Evolutionary conservation across 2,888 invertebrate species (phyloP).

Genomic region (Myopa tessellatipennis): DNA sequence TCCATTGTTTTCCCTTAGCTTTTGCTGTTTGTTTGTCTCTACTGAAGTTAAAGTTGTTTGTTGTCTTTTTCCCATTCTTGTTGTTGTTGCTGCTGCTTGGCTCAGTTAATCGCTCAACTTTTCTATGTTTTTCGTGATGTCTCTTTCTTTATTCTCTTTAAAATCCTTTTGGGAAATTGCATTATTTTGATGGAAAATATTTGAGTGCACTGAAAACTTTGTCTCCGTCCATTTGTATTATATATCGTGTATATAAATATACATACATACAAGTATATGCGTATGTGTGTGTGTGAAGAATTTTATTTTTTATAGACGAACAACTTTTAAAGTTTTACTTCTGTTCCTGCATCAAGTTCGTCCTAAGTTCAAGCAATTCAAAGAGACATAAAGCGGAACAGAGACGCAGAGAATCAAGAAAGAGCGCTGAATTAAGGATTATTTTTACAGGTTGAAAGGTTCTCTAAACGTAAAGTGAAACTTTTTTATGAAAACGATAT

Average conservation of each 20-base stretch:
- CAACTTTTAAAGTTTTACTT: not conserved
- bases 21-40: too few species aligned
- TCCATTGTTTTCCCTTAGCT: too few species aligned
- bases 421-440: not conserved
- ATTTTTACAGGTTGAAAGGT: not conserved
- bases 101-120: conserved; percentile 11
- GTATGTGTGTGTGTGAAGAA: not conserved
- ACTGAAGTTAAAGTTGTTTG: not conserved
- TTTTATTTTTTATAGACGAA: conserved; percentile 3
- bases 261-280: not conserved
- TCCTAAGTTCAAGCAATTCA: not conserved
- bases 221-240: not conserved
- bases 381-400: not conserved
- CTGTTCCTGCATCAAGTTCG: not conserved
- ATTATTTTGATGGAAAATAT: not conserved
- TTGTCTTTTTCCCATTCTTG: not conserved
- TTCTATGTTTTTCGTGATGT: not conserved
- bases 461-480: too few species aligned
- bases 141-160: not conserved
- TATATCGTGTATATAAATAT: too few species aligned
- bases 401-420: not conserved
- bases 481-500: too few species aligned
- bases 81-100: not conserved
- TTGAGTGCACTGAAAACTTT: conserved; percentile 1
- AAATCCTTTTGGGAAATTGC: not conserved